These are phyloP conservation scores for Maniola jurtina DNA, from an alignment of 1,140 invertebrate genomes.

Conservation along the genomic window DNA sequence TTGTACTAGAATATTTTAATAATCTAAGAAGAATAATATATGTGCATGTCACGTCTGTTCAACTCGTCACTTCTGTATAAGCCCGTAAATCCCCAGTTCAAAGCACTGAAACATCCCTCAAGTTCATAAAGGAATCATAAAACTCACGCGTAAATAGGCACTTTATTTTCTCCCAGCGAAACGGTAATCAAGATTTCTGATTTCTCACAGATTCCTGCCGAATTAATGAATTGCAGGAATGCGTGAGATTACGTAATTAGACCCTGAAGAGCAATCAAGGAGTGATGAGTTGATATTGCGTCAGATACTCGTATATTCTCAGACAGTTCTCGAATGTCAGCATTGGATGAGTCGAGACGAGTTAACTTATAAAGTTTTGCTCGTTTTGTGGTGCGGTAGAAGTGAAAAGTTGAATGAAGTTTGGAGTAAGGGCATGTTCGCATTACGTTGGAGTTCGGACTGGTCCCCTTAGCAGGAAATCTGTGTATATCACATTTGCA, in stretches of 20 bases:
- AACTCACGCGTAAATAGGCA: neutral
- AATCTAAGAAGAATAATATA: too few relatives aligned
- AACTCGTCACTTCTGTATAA: too few relatives aligned
- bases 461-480: too few relatives aligned
- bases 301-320: too few relatives aligned
- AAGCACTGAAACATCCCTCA: neutral
- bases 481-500: too few relatives aligned
- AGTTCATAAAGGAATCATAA: neutral
- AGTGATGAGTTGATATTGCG: neutral
- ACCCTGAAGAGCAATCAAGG: neutral
- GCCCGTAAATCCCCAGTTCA: too few relatives aligned
- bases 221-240: neutral
- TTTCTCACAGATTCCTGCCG: neutral
- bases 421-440: neutral
- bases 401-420: conserved; percentile 1
- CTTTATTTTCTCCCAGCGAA: neutral
- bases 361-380: neutral
- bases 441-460: neutral
- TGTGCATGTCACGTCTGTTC: too few relatives aligned
- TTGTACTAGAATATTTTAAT: too few relatives aligned
- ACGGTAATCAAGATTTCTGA: neutral
- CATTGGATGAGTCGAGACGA: neutral
- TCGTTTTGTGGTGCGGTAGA: neutral
- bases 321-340: neutral
- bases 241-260: conserved; percentile 2